Evolutionary conservation across 2,113 vertebrate species (phyloP).

Genomic region (Aspiorhynchus laticeps): DNA sequence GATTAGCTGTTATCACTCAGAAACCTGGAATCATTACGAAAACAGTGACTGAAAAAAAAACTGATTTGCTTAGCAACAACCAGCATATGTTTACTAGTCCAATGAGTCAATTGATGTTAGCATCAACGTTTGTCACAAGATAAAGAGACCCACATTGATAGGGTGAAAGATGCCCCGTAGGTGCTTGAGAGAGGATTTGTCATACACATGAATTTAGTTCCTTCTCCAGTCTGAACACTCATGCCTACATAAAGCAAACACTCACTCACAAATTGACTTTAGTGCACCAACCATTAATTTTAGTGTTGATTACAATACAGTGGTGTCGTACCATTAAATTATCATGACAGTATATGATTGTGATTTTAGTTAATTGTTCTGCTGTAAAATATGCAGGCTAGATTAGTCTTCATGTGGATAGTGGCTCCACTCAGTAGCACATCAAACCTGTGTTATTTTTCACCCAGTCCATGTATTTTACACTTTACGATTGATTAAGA

Average conservation of each 20-base stretch:
- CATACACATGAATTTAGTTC: background rate
- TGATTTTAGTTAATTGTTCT: background rate
- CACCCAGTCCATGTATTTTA: constrained; percentile 48
- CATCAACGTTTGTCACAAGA: background rate
- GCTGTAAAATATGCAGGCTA: background rate
- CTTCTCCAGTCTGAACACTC: background rate
- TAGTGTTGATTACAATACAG: background rate
- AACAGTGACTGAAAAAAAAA: background rate
- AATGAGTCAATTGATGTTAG: background rate
- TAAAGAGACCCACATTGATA: background rate
- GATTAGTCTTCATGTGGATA: background rate
- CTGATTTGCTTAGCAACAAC: background rate
- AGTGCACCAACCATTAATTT: background rate
- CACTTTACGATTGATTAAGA: constrained; percentile 75
- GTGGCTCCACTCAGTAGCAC: background rate
- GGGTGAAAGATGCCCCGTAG: background rate
- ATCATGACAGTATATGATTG: background rate
- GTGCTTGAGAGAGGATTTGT: background rate
- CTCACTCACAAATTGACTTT: background rate
- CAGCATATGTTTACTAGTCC: background rate
- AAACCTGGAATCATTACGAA: background rate
- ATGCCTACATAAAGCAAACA: background rate
- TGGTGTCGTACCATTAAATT: background rate
- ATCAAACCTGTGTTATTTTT: background rate
- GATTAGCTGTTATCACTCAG: background rate